These are phyloP conservation scores for Hypercompe scribonia DNA, from an alignment of 2,888 invertebrate genomes.

Conservation along the genomic window DNA sequence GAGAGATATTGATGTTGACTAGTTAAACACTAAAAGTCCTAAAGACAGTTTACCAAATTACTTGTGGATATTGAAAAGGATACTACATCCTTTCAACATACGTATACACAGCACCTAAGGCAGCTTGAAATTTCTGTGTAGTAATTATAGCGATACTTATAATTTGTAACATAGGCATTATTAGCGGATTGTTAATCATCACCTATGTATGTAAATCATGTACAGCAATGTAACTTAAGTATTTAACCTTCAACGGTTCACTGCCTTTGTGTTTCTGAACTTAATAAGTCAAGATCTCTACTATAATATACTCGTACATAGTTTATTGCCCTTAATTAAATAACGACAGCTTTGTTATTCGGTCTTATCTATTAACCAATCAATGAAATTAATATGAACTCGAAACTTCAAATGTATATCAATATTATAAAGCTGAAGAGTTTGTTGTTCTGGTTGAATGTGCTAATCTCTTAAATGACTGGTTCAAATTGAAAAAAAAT, in stretches of 20 bases:
- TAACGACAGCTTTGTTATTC: constrained; percentile 44
- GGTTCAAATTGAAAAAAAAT: no score
- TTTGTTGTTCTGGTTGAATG: no score
- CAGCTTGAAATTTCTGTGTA: not conserved
- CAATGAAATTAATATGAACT: not conserved
- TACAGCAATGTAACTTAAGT: constrained; percentile 63
- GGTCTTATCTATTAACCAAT: not conserved
- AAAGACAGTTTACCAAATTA: not conserved
- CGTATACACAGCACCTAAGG: not conserved
- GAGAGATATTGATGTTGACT: not conserved
- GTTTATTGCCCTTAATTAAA: constrained; percentile 56
- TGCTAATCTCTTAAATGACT: no score
- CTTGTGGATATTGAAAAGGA: not conserved
- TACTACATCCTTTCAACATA: not conserved
- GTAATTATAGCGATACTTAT: not conserved
- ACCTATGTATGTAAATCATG: constrained; percentile 34
- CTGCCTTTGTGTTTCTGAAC: constrained; percentile 67
- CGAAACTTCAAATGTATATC: not conserved
- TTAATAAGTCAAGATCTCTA: constrained; percentile 64
- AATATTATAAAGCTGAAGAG: no score
- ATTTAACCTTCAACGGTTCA: constrained; percentile 69
- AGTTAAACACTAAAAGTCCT: no score
- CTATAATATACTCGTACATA: constrained; percentile 31
- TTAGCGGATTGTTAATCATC: constrained; percentile 17
- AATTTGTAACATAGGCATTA: not conserved